phyloP scores from a whole-genome alignment of 2,797 vertebrate species.

The Micrastur ruficollis region DNA sequence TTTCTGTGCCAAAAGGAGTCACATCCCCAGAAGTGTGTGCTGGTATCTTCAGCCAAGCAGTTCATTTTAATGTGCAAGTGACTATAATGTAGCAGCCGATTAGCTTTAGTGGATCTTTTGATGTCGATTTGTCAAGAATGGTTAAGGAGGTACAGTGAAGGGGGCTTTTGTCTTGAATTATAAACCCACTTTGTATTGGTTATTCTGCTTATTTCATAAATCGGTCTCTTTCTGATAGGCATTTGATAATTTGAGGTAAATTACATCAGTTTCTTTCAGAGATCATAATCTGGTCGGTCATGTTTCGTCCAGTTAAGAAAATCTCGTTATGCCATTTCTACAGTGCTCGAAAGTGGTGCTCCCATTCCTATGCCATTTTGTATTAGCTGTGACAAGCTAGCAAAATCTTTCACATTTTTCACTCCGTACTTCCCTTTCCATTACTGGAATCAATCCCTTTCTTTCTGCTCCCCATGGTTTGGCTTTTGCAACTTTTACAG shows the following conservation, averaged over 20 bases:
- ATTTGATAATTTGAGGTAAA: slow-evolving; percentile 7
- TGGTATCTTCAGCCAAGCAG: neutral
- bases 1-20: neutral
- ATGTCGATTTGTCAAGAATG: neutral
- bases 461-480: neutral
- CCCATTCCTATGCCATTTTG: neutral
- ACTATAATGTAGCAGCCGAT: neutral
- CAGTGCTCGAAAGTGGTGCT: neutral
- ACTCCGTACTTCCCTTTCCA: neutral
- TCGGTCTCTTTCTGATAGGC: neutral
- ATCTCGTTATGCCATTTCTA: neutral
- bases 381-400: neutral
- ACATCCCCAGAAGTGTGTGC: neutral
- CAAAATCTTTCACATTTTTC: neutral
- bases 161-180: neutral
- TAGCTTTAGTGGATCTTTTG: neutral
- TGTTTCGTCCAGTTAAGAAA: neutral
- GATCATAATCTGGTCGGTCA: neutral
- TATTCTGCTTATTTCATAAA: neutral
- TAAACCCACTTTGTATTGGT: neutral
- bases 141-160: neutral
- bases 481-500: neutral
- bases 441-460: neutral
- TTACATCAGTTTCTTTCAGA: neutral
- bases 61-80: neutral